Base-by-base conservation (phyloP, 2,797 vertebrate species). In the Heterohyrax brucei region DNA sequence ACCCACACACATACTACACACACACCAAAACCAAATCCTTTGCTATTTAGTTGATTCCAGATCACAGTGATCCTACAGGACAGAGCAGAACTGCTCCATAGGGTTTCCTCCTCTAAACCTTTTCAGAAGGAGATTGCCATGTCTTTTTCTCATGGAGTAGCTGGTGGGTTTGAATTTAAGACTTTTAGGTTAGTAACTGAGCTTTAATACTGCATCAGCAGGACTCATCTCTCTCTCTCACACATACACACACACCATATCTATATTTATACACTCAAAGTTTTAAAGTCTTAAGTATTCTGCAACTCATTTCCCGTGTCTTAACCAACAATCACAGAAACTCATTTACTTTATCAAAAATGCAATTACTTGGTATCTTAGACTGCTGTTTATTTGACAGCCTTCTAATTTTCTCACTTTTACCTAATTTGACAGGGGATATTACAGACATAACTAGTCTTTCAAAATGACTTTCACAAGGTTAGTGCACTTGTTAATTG, bases 401-500 rank as follows among this genome's bases (percentile, higher is more conserved):
- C 97, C 96, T 97, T 98, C 98, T 98, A 98, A 99, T 98, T 98
- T 98, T 97, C 97, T 97, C 97, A 98, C 81, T 98, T 98, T 98
- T 97, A 78, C 75, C 80, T 98, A 98, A 98, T 99, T 99, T 99
- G 98, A 99, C 98, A 98, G 97, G 98, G 98, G 98, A 98, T 96
- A 98, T 98, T 98, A 97, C 89, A 97, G 98, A 98, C 94, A 83
- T 98, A 98, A 98, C 98, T 98, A 97, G 98, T 98, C 97, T 98
- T 98, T 98, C 98, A 98, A 97, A 98, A 98, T 98, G 98, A 98
- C 98, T 98, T 98, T 98, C 98, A 97, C 98, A 98, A 98, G 98
- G 98, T 98, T 98, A 98, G 98, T 98, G 98, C 98, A 98, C 98
- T 99, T 98, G 98, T 98, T 98, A 99, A 99, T 98, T 99, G 98